A percentile compares a stretch with the other conserved stretches of the same genome.
These are phyloP conservation scores for Notodonta ziczac DNA, from an alignment of 2,888 invertebrate genomes.

Conservation along the genomic window DNA sequence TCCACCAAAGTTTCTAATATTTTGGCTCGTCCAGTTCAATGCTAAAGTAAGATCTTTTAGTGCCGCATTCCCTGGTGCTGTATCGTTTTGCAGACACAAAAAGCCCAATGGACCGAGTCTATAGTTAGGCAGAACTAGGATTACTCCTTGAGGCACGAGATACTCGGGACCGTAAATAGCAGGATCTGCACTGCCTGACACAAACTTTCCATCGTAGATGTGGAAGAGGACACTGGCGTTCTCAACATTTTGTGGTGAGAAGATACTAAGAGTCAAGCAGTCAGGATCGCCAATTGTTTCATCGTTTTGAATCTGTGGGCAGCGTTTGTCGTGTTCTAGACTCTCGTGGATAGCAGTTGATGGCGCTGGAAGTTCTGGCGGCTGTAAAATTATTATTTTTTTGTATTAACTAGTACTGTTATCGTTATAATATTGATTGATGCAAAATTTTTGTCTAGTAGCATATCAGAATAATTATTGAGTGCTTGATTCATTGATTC, in stretches of 20 bases:
- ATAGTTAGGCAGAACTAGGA: constrained; percentile 70
- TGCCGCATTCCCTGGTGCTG: constrained; percentile 71
- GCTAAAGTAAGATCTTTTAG: constrained; percentile 69
- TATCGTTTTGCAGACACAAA: constrained; percentile 60
- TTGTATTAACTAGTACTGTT: neutral
- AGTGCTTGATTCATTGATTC: too few species aligned
- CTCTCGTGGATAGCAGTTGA: constrained; percentile 44
- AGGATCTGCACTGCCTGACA: constrained; percentile 63
- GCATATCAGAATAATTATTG: too few species aligned
- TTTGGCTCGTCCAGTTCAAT: constrained; percentile 62
- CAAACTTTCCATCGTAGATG: constrained; percentile 70
- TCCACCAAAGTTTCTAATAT: constrained; percentile 67
- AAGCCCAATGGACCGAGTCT: constrained; percentile 73
- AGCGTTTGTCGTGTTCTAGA: constrained; percentile 49
- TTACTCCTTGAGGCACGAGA: constrained; percentile 55
- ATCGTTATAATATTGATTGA: too few species aligned
- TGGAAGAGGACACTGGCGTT: constrained; percentile 64
- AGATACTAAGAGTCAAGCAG: constrained; percentile 73
- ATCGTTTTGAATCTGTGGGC: constrained; percentile 58
- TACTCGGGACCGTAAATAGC: constrained; percentile 65
- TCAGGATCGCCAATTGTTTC: constrained; percentile 48
- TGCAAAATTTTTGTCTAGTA: too few species aligned
- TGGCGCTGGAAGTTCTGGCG: constrained; percentile 41
- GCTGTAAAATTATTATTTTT: constrained; percentile 49
- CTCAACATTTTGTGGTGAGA: constrained; percentile 44